Percentiles rank a stretch among this genome's conserved stretches.
phyloP scores from a whole-genome alignment of 2,113 vertebrate genomes.

The Sorex araneus region DNA sequence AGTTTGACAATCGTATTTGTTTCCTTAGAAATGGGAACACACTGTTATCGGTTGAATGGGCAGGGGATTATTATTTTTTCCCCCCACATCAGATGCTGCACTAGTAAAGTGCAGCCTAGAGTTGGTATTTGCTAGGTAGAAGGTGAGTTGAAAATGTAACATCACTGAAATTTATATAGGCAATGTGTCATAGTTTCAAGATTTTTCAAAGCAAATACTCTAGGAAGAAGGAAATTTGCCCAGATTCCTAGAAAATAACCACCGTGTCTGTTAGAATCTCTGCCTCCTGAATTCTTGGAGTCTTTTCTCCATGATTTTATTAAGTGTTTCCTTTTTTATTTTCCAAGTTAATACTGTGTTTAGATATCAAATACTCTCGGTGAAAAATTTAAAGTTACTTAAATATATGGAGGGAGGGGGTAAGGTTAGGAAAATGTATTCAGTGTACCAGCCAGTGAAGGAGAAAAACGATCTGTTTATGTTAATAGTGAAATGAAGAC shows the following conservation, averaged over 20 bases:
- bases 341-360: constrained; percentile 65
- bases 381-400: constrained; percentile 62
- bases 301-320: constrained; percentile 67
- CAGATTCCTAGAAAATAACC: constrained; percentile 32
- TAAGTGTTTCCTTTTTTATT: constrained; percentile 65
- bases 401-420: not conserved
- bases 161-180: constrained; percentile 56
- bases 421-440: constrained; percentile 54
- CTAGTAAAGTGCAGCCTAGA: constrained; percentile 39
- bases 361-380: constrained; percentile 26
- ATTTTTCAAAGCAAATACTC: constrained; percentile 30
- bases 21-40: constrained; percentile 67
- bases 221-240: constrained; percentile 24
- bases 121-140: constrained; percentile 49
- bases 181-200: constrained; percentile 46
- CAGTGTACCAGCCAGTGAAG: constrained; percentile 46
- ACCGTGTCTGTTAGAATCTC: constrained; percentile 37
- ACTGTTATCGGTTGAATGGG: constrained; percentile 16
- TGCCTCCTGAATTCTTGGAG: constrained; percentile 40
- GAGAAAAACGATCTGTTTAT: constrained; percentile 46
- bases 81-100: constrained; percentile 4
- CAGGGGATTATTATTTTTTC: constrained; percentile 15
- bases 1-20: constrained; percentile 63
- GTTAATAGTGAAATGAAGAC: constrained; percentile 51
- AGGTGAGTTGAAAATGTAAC: constrained; percentile 33